Base-by-base conservation (phyloP, 1,140 invertebrate genomes). In the Metopolophium dirhodum region DNA sequence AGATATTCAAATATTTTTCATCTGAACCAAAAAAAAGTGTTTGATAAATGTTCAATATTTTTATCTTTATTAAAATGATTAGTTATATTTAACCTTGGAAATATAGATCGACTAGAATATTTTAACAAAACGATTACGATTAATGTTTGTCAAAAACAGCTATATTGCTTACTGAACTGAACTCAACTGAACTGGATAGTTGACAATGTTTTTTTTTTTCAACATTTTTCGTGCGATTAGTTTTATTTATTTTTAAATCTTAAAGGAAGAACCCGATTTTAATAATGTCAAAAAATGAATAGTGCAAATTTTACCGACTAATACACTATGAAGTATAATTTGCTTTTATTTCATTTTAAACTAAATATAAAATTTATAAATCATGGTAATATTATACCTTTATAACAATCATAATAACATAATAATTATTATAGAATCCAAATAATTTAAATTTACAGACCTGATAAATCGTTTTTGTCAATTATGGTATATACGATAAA, bases 181-280 rank as follows among this genome's bases (percentile, higher is more conserved):
- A 37, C 35, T 37, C 1, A 41, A 41, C 41, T 41, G 22, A 83
- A 83, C 82, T 83, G 20, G 35, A 83, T 83, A 37, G 35, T 83
- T 83, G 35, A 41, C 82, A 83, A 2, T 37, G 20, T 37, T 41
- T 41, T 77, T 35, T 83, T 83, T 37, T 37, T 37, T n/a, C 14
- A 77, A 77, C n/a, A n/a, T 2, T 18, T n/a, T n/a, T 77, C 6
- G n/a, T 77, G 14, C 4, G 14, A 35, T 77, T 77, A 68, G 61
- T 77, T 77, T n/a, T 77, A 77, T n/a, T 77, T 77, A n/a, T n/a
- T 77, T 20, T 77, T 77, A 77, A n/a, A 77, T n/a, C 61, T 77
- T 7, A 77, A 6, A n/a, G 6, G 14, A 77, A 77, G 14, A 77
- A 77, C 6, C 14, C 7, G 0, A 77, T 77, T 68, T 68, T n/a